Base-by-base conservation (phyloP, 2,113 vertebrate species). In the Boulengeromyrus knoepffleri region DNA sequence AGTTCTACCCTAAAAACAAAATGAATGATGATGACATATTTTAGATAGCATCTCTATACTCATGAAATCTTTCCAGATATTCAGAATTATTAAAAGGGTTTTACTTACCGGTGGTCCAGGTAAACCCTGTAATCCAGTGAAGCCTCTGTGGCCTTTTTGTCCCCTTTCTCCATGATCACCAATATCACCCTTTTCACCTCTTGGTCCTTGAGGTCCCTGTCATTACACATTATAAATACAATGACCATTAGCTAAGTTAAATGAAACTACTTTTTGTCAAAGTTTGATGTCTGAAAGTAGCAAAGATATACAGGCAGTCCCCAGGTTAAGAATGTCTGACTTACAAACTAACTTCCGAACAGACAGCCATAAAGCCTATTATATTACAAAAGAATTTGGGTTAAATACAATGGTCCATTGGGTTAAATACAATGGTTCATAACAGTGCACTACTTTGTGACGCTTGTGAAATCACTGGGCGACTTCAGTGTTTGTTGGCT, bases 171-270 rank as follows among this genome's bases (percentile, higher is more conserved):
- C 99, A 93, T 98, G 95, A 91, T 99, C 98, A 92, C 99, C 99
- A 74, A 98, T 94, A 91, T 99, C 99, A 88, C 99, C 99, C 93
- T 99, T 99, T 94, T 99, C 99, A 92, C 99, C 99, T 92, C 97
- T 97, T 91, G 99, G 98, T 92, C 99, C 99, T 97, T 99, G 99
- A 5, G 99, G 99, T 93, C 99, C 99, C 99, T 99, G 88, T 9
- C 93, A 94, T 89, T 21, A 62, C 88, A 58, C 12, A 52, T 87
- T 87, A 53, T 27, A 87, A 27, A 50, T 17, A 45, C 7, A 7
- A 42, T 7, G 21, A 24, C 15, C 36, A 80, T 80, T 36, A 39
- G 17, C 13, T 83, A 45, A 84, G 17, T 50, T 50, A 52, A 7
- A 50, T 31, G 24, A 86, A 27, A 50, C 45, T 46, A 85, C 42